Evolutionary conservation across 2,888 invertebrate genomes (phyloP).

Genomic region (Boloria euphrosyne): DNA sequence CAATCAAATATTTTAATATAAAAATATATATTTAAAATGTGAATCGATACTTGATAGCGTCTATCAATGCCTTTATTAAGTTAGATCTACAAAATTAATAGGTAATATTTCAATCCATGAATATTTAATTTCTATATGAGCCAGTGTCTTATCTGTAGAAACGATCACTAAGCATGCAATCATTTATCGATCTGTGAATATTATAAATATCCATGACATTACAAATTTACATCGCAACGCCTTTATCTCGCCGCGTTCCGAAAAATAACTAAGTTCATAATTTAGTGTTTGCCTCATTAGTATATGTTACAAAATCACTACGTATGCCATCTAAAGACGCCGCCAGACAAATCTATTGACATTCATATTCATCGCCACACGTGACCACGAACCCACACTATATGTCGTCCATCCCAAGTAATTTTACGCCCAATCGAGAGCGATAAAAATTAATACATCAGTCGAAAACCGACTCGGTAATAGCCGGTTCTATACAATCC

Average conservation of each 20-base stretch:
- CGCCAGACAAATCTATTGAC: slow-evolving; percentile 68
- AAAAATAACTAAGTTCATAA: slow-evolving; percentile 67
- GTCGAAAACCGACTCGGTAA: slow-evolving; percentile 45
- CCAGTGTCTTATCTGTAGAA: not conserved
- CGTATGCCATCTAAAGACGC: slow-evolving; percentile 56
- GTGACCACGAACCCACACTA: slow-evolving; percentile 67
- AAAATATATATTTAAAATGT: too few relatives aligned
- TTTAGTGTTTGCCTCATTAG: slow-evolving; percentile 71
- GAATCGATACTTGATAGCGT: too few relatives aligned
- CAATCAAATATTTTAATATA: too few relatives aligned
- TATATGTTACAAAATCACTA: slow-evolving; percentile 66
- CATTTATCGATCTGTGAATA: slow-evolving; percentile 32
- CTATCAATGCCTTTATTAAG: not conserved
- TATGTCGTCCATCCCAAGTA: slow-evolving; percentile 62
- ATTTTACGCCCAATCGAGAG: slow-evolving; percentile 78
- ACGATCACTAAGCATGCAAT: slow-evolving; percentile 17
- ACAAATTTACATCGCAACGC: slow-evolving; percentile 67
- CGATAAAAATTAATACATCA: slow-evolving; percentile 79
- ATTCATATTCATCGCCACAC: slow-evolving; percentile 74
- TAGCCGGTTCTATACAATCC: slow-evolving; percentile 49
- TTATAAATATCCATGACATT: slow-evolving; percentile 50
- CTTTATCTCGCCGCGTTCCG: slow-evolving; percentile 74
- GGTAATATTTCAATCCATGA: not conserved
- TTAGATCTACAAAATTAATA: slow-evolving; percentile 9
- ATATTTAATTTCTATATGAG: slow-evolving; percentile 8